Evolutionary conservation across 2,888 invertebrate genomes (phyloP).

Genomic region (Ichneumoninae sp.): DNA sequence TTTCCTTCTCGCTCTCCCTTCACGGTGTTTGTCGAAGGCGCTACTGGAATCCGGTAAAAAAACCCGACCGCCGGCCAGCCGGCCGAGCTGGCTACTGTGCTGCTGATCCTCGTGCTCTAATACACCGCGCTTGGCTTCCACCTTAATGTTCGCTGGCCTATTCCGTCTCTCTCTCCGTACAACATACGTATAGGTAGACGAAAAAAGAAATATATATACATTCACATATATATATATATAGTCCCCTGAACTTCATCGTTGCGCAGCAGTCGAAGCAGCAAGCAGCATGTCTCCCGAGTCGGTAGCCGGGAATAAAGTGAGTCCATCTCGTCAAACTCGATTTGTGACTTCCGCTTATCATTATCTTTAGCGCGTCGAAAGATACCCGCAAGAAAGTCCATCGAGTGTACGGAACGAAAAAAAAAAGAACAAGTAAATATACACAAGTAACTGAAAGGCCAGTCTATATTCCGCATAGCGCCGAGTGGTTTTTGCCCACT

Average conservation of each 20-base stretch:
- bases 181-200: background rate
- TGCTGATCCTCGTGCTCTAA: slow-evolving; percentile 69
- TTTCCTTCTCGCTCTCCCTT: slow-evolving; percentile 61
- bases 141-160: slow-evolving; percentile 22
- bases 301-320: slow-evolving; percentile 51
- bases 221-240: background rate
- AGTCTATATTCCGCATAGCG: slow-evolving; percentile 23
- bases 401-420: slow-evolving; percentile 14
- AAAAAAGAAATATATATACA: background rate
- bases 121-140: slow-evolving; percentile 26
- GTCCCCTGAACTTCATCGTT: slow-evolving; percentile 26
- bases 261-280: slow-evolving; percentile 11
- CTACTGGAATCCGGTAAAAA: slow-evolving; percentile 83
- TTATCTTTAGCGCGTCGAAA: slow-evolving; percentile 63
- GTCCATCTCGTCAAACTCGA: slow-evolving; percentile 66
- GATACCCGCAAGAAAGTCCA: slow-evolving; percentile 20
- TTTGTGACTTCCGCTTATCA: slow-evolving; percentile 67
- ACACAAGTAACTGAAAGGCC: slow-evolving; percentile 9
- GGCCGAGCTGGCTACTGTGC: slow-evolving; percentile 80
- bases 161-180: slow-evolving; percentile 14
- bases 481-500: slow-evolving; percentile 47
- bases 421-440: slow-evolving; percentile 21
- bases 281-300: slow-evolving; percentile 33
- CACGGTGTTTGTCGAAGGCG: slow-evolving; percentile 81
- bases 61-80: slow-evolving; percentile 80